phyloP scores from a whole-genome alignment of 2,113 vertebrate species.

The Callipepla squamata region DNA sequence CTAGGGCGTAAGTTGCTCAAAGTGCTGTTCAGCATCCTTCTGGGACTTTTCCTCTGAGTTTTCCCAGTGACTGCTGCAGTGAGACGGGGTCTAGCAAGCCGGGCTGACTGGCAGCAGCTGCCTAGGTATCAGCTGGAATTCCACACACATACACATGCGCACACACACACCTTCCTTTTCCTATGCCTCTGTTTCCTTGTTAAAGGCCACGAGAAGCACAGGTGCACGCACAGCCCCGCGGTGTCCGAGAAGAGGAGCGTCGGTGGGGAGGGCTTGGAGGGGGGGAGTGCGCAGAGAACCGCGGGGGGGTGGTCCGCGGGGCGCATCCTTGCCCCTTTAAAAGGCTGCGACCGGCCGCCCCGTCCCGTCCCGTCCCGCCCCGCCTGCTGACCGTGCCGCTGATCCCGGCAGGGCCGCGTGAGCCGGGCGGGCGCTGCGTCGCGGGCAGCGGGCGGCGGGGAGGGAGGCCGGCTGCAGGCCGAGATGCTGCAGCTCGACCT shows the following conservation, averaged over 20 bases:
- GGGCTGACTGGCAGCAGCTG: neutral
- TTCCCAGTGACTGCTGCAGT: neutral
- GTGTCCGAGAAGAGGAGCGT: neutral
- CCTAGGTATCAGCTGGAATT: neutral
- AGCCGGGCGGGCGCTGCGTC: constrained; percentile 82
- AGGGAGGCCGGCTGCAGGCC: constrained; percentile 87
- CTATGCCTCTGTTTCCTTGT: neutral
- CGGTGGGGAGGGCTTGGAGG: neutral
- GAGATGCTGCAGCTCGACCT: constrained; percentile 96
- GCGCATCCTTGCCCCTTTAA: constrained; percentile 37
- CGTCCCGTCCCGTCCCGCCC: neutral
- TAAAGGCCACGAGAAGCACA: neutral
- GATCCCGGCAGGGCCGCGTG: constrained; percentile 83
- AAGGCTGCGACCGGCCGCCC: neutral
- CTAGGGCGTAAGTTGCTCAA: neutral
- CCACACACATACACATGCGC: neutral
- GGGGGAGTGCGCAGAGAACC: neutral
- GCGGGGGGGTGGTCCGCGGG: neutral
- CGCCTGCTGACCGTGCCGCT: constrained; percentile 67
- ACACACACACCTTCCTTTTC: neutral
- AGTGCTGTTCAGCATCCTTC: neutral
- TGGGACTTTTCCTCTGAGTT: neutral
- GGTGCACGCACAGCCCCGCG: neutral
- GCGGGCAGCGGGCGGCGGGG: constrained; percentile 83
- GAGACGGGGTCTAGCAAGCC: neutral